Evolutionary conservation across 2,797 vertebrate genomes (phyloP), one percentile per base, ranked within the genome.

Genomic region (Nyctibius grandis): DNA sequence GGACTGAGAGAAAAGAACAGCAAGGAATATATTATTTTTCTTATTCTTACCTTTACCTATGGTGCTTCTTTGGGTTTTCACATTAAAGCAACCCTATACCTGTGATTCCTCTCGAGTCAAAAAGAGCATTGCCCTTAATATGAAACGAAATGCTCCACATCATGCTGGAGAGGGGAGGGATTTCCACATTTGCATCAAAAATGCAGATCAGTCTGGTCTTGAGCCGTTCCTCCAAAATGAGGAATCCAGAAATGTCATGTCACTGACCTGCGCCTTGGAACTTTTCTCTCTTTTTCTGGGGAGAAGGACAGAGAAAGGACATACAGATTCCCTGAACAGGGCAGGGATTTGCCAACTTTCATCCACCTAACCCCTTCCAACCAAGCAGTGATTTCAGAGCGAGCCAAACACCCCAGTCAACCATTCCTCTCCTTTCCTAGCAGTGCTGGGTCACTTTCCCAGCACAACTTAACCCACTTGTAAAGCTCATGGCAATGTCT

Each of bases 261-360:
- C 69, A 74, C 31, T 59, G 53, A 53, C 31, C 33, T 7, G 7
- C 9, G 53, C 12, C 21, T 11, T 14, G 26, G 31, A 64, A 45
- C 1, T 77, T 9, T 18, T 53, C 16, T 63, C 12, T 40, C 7
- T 50, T 38, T 60, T 69, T 44, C 22, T 8, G 20, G 15, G 29
- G 33, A 34, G 51, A 20, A 77, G 13, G 79, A 16, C 17, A 42
- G 13, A 53, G 54, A 59, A 14, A 36, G 21, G 28, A 31, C 20
- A 7, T 0, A 13, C 1, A 54, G 33, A 48, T 36, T 45, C 40
- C 44, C 22, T 21, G 34, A n/a, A 18, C 0, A 2, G 1, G 15
- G 12, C 3, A 54, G 51, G 20, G 36, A 56, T 67, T 83, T 69
- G 33, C 53, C 38, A 25, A 28, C 22, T 68, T 74, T 44, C 23